These are phyloP conservation scores for Hirtodrosophila confusa DNA, from an alignment of 2,888 invertebrate species.

Conservation along the genomic window DNA sequence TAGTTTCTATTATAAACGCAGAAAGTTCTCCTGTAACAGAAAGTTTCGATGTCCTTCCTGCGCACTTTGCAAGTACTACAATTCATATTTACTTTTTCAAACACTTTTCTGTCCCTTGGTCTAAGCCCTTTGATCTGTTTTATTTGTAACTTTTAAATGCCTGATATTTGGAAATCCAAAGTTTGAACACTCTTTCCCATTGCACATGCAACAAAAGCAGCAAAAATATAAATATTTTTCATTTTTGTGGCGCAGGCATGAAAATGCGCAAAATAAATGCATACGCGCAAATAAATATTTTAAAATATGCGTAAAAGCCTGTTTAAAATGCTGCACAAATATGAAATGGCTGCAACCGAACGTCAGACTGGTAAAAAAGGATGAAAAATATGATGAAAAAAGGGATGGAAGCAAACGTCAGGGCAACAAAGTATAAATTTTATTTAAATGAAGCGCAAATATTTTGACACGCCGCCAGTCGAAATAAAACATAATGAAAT, in stretches of 20 bases:
- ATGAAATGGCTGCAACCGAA: conserved; percentile 34
- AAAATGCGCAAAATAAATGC: conserved; percentile 28
- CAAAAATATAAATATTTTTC: conserved; percentile 8
- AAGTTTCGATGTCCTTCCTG: no score
- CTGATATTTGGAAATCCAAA: conserved; percentile 4
- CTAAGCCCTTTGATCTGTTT: not conserved
- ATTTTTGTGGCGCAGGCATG: not conserved
- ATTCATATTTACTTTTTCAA: no score
- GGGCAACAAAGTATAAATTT: conserved; percentile 44
- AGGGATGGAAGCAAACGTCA: no score
- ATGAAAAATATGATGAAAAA: no score
- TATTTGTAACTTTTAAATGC: conserved; percentile 1
- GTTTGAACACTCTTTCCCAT: not conserved
- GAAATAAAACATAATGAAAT: conserved; percentile 42
- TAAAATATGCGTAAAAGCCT: conserved; percentile 61
- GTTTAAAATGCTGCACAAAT: conserved; percentile 69
- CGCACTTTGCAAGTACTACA: no score
- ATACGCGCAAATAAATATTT: conserved; percentile 56
- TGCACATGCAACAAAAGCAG: conserved; percentile 1
- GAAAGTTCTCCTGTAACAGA: no score
- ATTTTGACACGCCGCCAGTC: conserved; percentile 65
- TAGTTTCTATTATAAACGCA: no score
- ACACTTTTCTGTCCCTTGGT: no score
- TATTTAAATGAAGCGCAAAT: conserved; percentile 79
- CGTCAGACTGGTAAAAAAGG: not conserved